Conservation (phyloP, 2,113 vertebrate genomes). For the Mesocricetus auratus region DNA sequence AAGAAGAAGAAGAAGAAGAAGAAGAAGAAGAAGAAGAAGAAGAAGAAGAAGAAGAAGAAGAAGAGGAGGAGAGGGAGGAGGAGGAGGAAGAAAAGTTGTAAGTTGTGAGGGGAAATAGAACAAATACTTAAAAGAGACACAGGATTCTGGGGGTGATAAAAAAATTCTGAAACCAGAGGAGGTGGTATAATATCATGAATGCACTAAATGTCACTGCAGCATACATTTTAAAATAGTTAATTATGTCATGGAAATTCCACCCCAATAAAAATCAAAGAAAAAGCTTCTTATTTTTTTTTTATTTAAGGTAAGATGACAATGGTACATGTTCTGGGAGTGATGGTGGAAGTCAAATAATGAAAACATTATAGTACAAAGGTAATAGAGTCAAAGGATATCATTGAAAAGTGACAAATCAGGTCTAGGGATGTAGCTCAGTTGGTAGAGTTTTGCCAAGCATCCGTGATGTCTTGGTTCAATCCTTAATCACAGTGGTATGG, state of each 20-base stretch:
- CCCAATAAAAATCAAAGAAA: conserved; percentile 1
- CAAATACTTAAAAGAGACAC: no score
- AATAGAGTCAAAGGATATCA: conserved; percentile 2
- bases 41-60: no score
- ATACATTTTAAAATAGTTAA: conserved; percentile 19
- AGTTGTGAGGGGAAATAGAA: neutral
- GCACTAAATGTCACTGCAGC: neutral
- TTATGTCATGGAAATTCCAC: conserved; percentile 14
- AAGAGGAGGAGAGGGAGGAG: no score
- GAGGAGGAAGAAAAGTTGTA: neutral
- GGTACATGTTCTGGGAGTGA: neutral
- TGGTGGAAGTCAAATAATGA: conserved; percentile 22
- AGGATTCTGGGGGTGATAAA: neutral
- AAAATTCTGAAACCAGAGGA: conserved; percentile 22
- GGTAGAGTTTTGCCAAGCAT: neutral
- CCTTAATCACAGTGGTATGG: neutral
- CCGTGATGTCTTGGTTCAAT: neutral
- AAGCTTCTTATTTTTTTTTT: neutral
- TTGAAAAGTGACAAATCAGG: conserved; percentile 10
- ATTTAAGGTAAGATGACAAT: conserved; percentile 29
- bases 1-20: no score
- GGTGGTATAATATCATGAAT: neutral
- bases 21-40: no score
- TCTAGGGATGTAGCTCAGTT: neutral
- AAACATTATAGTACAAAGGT: neutral